Evolutionary conservation across 1,140 invertebrate species (phyloP).

Genomic region (Stegodyphus dumicola): DNA sequence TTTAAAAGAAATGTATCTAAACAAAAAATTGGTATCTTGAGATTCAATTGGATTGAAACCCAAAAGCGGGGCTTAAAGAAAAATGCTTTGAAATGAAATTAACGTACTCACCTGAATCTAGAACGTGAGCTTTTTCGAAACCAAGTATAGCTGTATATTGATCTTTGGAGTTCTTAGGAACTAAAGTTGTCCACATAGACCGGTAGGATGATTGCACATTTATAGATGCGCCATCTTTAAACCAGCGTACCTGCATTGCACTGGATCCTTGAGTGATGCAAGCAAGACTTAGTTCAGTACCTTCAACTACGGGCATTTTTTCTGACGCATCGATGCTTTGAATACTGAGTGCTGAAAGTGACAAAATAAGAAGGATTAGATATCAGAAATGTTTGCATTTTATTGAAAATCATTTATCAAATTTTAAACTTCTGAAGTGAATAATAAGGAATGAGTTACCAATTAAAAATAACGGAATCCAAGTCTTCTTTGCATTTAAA

Average conservation of each 20-base stretch:
- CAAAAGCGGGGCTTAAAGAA: no score
- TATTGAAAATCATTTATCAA: no score
- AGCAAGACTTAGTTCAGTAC: conserved; percentile 56
- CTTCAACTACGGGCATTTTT: conserved; percentile 52
- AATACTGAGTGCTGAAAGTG: conserved; percentile 54
- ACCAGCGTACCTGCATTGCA: conserved; percentile 57
- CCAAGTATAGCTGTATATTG: conserved; percentile 61
- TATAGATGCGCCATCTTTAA: conserved; percentile 59
- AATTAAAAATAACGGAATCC: no score
- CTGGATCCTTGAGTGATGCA: conserved; percentile 61
- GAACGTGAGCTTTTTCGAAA: conserved; percentile 42
- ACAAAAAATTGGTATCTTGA: no score
- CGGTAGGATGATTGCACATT: conserved; percentile 35
- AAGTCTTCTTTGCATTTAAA: no score
- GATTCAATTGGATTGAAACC: no score
- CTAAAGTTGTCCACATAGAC: conserved; percentile 52
- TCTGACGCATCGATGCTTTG: conserved; percentile 54
- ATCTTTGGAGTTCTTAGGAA: conserved; percentile 62
- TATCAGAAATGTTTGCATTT: no score
- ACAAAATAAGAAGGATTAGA: no score
- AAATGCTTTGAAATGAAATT: no score
- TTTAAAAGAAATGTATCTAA: no score
- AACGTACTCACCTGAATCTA: conserved; percentile 55
- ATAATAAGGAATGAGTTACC: no score
- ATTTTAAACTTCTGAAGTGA: no score